phyloP scores from a whole-genome alignment of 2,113 vertebrate genomes.

The Psittacus erithacus region DNA sequence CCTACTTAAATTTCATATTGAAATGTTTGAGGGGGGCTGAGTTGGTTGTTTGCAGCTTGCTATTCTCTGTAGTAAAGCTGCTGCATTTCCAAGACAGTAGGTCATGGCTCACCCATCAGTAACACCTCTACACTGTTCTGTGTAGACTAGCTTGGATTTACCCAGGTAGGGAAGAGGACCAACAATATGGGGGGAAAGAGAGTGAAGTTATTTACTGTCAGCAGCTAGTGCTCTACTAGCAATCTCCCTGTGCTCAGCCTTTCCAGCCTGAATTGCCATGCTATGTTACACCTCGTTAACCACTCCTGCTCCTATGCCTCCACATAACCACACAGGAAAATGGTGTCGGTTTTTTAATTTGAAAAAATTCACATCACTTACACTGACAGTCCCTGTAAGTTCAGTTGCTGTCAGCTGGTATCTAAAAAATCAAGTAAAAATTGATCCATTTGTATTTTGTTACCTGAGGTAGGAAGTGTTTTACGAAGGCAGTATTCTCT shows the following conservation, averaged over 20 bases:
- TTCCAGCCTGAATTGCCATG: neutral
- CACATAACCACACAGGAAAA: neutral
- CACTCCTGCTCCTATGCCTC: neutral
- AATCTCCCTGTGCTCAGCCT: neutral
- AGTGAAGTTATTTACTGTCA: neutral
- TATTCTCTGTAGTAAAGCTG: neutral
- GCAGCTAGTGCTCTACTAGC: neutral
- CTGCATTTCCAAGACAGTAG: neutral
- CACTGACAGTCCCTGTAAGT: neutral
- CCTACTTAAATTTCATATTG: neutral
- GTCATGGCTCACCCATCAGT: neutral
- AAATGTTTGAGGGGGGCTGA: neutral
- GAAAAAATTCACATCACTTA: neutral
- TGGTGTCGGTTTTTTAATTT: neutral
- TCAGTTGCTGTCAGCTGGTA: neutral
- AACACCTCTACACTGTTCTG: neutral
- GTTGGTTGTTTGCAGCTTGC: neutral
- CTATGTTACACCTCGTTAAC: neutral
- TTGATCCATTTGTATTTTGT: neutral
- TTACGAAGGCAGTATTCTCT: neutral
- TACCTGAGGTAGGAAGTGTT: slow-evolving; percentile 8
- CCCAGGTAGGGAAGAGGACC: neutral
- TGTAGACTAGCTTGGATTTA: neutral
- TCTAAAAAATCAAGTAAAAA: neutral
- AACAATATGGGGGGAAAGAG: fast-evolving